Evolutionary conservation across 1,140 invertebrate genomes (phyloP).

Genomic region (Drosophila asahinai): DNA sequence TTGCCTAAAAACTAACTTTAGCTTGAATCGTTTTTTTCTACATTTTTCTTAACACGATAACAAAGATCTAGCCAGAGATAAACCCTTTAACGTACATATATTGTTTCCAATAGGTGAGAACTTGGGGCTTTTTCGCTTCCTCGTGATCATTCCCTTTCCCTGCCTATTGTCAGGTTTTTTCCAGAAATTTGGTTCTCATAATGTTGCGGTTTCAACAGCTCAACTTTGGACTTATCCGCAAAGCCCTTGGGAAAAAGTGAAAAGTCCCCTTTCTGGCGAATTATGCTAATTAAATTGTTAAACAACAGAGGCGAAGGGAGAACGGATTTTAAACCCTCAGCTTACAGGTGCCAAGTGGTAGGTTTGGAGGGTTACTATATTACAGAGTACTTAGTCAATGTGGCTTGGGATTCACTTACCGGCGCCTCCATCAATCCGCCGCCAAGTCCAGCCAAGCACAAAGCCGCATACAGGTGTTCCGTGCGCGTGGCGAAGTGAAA

Average conservation of each 20-base stretch:
- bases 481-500: constrained; percentile 88
- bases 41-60: not conserved
- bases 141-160: not conserved
- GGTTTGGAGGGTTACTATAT: constrained; percentile 2
- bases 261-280: constrained; percentile 1
- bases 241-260: not conserved
- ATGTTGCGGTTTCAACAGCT: constrained; percentile 2
- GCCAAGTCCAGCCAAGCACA: constrained; percentile 89
- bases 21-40: not conserved
- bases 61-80: not conserved
- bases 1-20: too few species aligned
- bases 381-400: constrained; percentile 24
- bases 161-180: not conserved
- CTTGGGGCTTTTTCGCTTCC: not conserved
- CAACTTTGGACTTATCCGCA: not conserved
- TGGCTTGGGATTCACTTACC: constrained; percentile 85
- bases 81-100: not conserved
- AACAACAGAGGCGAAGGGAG: constrained; percentile 2
- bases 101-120: constrained; percentile 4
- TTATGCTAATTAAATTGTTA: constrained; percentile 39
- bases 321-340: not conserved
- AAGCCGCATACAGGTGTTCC: constrained; percentile 88
- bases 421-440: constrained; percentile 92
- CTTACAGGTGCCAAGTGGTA: constrained; percentile 1
- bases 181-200: constrained; percentile 1